phyloP scores from a whole-genome alignment of 2,888 invertebrate species.

The Bursaphelenchus okinawaensis region DNA sequence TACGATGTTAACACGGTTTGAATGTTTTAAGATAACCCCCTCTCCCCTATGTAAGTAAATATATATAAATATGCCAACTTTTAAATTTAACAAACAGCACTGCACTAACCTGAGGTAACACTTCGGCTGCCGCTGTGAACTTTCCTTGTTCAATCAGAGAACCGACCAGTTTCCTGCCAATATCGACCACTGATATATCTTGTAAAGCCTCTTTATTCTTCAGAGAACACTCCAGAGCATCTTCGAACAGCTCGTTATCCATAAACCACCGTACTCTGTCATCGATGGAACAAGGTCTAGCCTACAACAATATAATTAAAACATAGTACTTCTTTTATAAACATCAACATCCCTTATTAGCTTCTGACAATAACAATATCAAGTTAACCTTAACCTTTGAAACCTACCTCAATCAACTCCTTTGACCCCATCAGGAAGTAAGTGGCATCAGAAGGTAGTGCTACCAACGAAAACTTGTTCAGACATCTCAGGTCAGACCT shows the following conservation, averaged over 20 bases:
- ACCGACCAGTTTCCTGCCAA: slow-evolving; percentile 43
- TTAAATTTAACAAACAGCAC: no score
- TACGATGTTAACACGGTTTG: no score
- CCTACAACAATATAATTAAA: slow-evolving; percentile 22
- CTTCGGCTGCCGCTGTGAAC: slow-evolving; percentile 31
- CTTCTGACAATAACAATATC: neutral
- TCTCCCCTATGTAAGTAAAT: slow-evolving; percentile 2
- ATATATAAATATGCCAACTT: no score
- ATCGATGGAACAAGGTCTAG: slow-evolving; percentile 46
- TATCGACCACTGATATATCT: slow-evolving; percentile 26
- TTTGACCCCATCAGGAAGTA: slow-evolving; percentile 45
- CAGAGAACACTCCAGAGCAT: slow-evolving; percentile 42
- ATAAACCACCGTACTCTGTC: slow-evolving; percentile 51
- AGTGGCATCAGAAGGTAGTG: slow-evolving; percentile 37
- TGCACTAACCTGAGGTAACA: slow-evolving; percentile 34
- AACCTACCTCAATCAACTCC: slow-evolving; percentile 44
- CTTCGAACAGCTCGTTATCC: slow-evolving; percentile 43
- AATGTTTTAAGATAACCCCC: no score
- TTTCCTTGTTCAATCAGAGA: slow-evolving; percentile 30
- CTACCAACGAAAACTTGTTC: slow-evolving; percentile 29
- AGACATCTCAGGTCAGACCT: slow-evolving; percentile 23
- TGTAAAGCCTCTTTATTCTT: slow-evolving; percentile 26
- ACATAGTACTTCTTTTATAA: no score
- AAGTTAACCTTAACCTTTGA: no score
- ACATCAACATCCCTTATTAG: neutral